phyloP scores from a whole-genome alignment of 2,113 vertebrate species.

The Alligator mississippiensis region DNA sequence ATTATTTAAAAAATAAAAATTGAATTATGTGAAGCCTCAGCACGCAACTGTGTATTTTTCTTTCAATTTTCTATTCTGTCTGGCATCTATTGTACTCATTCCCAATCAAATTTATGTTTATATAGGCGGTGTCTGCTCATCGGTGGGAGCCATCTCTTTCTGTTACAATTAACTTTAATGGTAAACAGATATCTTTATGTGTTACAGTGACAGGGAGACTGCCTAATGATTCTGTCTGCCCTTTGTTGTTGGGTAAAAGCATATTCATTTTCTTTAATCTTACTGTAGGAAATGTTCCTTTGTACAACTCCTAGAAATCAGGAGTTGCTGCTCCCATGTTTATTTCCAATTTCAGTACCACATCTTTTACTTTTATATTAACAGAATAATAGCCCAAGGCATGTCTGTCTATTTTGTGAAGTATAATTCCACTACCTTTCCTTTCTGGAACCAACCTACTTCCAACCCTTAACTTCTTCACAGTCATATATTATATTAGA shows the following conservation, averaged over 20 bases:
- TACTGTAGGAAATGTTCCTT: not conserved
- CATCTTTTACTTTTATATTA: not conserved
- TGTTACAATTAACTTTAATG: not conserved
- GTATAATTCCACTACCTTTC: too few relatives aligned
- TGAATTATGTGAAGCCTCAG: too few relatives aligned
- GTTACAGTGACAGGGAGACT: not conserved
- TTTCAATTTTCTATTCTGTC: not conserved
- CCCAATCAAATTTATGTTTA: not conserved
- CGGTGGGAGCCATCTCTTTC: not conserved
- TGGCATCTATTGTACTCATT: not conserved
- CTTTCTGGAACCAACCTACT: too few relatives aligned
- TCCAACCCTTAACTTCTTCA: too few relatives aligned
- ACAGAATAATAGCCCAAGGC: not conserved
- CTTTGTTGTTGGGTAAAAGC: not conserved
- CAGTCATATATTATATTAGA: too few relatives aligned
- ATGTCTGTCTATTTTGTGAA: not conserved
- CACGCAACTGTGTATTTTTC: not conserved
- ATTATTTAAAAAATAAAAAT: too few relatives aligned
- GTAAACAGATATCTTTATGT: not conserved
- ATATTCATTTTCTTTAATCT: not conserved
- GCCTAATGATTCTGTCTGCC: not conserved
- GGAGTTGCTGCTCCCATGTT: not conserved
- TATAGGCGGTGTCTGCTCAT: not conserved
- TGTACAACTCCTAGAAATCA: not conserved
- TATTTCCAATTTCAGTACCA: not conserved